Evolutionary conservation across 2,888 invertebrate species (phyloP).

Genomic region (Campopleginae sp.): DNA sequence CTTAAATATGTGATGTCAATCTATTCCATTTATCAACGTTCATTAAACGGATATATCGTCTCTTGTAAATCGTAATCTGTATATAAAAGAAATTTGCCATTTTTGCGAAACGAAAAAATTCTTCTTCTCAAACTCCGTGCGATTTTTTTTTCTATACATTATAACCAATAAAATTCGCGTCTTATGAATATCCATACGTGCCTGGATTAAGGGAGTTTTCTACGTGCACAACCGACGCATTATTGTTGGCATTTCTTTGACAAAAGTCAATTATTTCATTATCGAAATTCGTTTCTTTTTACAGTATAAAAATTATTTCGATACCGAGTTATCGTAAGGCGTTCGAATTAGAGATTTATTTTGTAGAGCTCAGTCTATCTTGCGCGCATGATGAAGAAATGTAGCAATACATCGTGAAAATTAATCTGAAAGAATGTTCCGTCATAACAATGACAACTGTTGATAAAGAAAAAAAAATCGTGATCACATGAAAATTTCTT

Average conservation of each 20-base stretch:
- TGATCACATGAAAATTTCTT: background rate
- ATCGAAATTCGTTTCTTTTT: background rate
- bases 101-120: background rate
- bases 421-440: background rate
- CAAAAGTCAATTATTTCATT: background rate
- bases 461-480: background rate
- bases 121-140: background rate
- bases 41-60: slow-evolving; percentile 29
- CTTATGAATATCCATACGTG: background rate
- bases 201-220: background rate
- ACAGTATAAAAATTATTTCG: background rate
- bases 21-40: slow-evolving; percentile 46
- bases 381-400: background rate
- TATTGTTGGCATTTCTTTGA: background rate
- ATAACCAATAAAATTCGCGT: background rate
- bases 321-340: background rate
- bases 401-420: background rate
- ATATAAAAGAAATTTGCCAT: background rate
- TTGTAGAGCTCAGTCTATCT: background rate
- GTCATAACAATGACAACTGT: background rate
- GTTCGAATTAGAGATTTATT: background rate
- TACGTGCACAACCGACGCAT: background rate
- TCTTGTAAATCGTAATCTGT: slow-evolving; percentile 16
- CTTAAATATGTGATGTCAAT: slow-evolving; percentile 29
- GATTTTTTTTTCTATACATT: background rate